Evolutionary conservation across 2,888 invertebrate genomes (phyloP).

Genomic region (Bedellia somnulentella): DNA sequence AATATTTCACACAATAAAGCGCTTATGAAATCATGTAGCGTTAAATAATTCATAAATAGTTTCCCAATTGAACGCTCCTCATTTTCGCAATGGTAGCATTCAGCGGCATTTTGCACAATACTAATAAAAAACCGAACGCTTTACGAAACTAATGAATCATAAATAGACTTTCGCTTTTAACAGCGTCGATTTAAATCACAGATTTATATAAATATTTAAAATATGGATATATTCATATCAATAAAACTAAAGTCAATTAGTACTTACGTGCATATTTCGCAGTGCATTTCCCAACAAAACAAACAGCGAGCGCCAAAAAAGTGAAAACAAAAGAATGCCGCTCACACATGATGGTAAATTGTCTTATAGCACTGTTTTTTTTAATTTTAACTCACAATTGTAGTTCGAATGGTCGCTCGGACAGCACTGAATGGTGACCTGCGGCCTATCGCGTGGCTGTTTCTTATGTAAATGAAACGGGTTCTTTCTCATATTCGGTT

Average conservation of each 20-base stretch:
- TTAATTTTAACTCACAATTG: no score
- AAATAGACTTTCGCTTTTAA: no score
- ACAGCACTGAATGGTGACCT: conserved; percentile 31
- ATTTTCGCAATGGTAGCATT: conserved; percentile 3
- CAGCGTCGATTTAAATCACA: no score
- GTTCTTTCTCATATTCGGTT: conserved; percentile 49
- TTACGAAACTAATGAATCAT: no score
- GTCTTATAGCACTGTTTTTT: no score
- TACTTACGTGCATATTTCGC: conserved; percentile 45
- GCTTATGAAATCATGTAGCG: not conserved
- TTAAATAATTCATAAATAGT: conserved; percentile 3
- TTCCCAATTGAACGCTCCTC: conserved; percentile 1
- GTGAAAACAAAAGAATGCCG: conserved; percentile 30
- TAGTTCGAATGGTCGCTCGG: no score
- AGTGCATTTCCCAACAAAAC: conserved; percentile 22
- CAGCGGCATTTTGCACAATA: conserved; percentile 4
- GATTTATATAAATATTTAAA: no score
- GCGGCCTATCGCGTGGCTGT: conserved; percentile 19
- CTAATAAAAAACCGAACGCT: not conserved
- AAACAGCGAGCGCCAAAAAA: conserved; percentile 21
- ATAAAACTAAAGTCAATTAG: no score
- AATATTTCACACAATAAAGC: no score
- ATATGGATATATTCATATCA: no score
- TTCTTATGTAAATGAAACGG: conserved; percentile 41
- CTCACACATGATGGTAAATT: conserved; percentile 27